Percentiles rank a stretch among this genome's conserved stretches.
These are phyloP conservation scores for Heliopora coerulea DNA, from an alignment of 92 coral and sea anemone genomes.

Conservation along the genomic window DNA sequence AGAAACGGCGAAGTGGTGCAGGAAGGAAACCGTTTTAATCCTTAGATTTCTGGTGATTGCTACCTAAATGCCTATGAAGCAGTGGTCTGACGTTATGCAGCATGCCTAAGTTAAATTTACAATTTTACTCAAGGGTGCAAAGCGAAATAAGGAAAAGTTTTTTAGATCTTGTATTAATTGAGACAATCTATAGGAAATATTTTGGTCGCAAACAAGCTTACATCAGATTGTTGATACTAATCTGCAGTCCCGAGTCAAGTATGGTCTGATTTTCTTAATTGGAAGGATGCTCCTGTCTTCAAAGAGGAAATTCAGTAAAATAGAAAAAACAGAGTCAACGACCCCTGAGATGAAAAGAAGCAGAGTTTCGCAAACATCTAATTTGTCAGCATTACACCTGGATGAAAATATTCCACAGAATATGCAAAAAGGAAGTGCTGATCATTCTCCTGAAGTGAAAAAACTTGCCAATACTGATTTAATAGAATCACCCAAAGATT, in stretches of 20 bases:
- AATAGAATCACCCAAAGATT: background rate
- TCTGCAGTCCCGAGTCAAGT: no score
- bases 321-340: background rate
- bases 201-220: no score
- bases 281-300: background rate
- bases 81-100: no score
- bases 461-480: constrained; percentile 6
- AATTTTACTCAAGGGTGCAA: no score
- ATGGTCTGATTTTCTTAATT: background rate
- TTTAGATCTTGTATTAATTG: no score
- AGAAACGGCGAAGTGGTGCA: constrained; percentile 44
- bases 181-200: no score
- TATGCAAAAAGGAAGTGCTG: constrained; percentile 2
- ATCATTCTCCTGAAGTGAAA: background rate
- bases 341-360: constrained; percentile 1
- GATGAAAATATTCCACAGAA: constrained; percentile 36
- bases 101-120: no score
- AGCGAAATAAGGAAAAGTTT: no score
- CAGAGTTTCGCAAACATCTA: background rate
- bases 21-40: background rate
- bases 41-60: no score
- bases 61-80: no score
- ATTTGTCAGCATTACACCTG: background rate
- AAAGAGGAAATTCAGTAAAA: constrained; percentile 1
- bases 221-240: no score